Evolutionary conservation across 2,113 vertebrate species (phyloP).

Genomic region (Alaudala cheleensis): DNA sequence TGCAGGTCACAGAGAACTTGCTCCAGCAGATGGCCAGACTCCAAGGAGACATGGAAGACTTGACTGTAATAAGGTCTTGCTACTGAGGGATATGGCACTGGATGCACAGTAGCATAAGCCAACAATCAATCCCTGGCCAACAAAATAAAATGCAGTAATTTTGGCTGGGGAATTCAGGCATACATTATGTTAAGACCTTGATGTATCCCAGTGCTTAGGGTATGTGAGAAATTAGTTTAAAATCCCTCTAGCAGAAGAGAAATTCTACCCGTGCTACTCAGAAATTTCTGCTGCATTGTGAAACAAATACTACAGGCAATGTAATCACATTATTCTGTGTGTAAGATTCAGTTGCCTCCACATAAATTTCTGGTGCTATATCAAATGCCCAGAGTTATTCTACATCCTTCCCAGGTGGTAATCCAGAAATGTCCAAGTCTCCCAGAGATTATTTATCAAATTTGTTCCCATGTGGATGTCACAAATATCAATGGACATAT

Average conservation of each 20-base stretch:
- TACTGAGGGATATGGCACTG: neutral
- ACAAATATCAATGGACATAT: fast-evolving
- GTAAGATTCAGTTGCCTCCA: neutral
- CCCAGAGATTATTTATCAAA: neutral
- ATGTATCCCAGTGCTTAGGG: neutral
- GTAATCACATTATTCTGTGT: neutral
- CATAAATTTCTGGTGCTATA: neutral
- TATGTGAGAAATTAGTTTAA: neutral
- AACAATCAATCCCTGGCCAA: neutral
- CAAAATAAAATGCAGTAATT: neutral
- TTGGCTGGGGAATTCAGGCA: neutral
- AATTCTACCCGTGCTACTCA: neutral
- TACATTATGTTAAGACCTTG: neutral
- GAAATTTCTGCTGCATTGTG: neutral
- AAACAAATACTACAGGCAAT: neutral
- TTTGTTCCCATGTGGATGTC: neutral
- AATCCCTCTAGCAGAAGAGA: neutral
- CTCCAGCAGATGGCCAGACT: neutral
- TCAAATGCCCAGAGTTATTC: neutral
- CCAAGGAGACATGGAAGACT: neutral
- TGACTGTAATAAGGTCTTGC: neutral
- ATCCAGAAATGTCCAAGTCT: neutral
- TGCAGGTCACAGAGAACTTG: neutral
- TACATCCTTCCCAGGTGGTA: neutral
- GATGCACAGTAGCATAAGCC: neutral